phyloP scores from a whole-genome alignment of 2,888 invertebrate species.

The Frankliniella fusca region DNA sequence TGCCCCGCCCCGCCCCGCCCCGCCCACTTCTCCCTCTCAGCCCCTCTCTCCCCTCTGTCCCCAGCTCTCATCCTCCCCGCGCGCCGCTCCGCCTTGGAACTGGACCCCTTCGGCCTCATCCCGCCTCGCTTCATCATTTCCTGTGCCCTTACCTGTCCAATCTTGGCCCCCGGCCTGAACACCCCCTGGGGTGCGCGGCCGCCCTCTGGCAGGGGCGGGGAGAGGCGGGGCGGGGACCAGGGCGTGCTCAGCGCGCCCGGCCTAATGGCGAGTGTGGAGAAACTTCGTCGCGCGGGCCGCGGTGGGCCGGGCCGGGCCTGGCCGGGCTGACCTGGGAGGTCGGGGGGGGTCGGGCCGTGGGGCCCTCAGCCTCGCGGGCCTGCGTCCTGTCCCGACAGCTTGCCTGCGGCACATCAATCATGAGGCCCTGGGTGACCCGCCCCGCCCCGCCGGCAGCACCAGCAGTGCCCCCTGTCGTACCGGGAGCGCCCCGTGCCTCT shows the following conservation, averaged over 20 bases:
- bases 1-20: too few relatives aligned
- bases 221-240: neutral
- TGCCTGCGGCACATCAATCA: too few relatives aligned
- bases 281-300: neutral
- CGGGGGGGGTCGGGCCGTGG: neutral
- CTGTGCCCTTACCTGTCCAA: conserved; percentile 20
- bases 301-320: neutral
- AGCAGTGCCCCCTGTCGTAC: too few relatives aligned
- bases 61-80: too few relatives aligned
- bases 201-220: neutral
- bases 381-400: too few relatives aligned
- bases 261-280: conserved; percentile 5
- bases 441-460: too few relatives aligned
- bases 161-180: neutral
- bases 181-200: neutral
- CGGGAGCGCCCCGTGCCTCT: too few relatives aligned
- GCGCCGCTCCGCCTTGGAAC: too few relatives aligned
- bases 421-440: too few relatives aligned
- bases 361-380: too few relatives aligned
- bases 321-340: neutral
- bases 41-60: too few relatives aligned
- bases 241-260: neutral
- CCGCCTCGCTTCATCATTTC: conserved; percentile 19
- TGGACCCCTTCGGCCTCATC: neutral
- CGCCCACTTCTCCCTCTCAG: too few relatives aligned